Evolutionary conservation across 1,140 invertebrate species (phyloP).

Genomic region (Daktulosphaira vitifoliae): DNA sequence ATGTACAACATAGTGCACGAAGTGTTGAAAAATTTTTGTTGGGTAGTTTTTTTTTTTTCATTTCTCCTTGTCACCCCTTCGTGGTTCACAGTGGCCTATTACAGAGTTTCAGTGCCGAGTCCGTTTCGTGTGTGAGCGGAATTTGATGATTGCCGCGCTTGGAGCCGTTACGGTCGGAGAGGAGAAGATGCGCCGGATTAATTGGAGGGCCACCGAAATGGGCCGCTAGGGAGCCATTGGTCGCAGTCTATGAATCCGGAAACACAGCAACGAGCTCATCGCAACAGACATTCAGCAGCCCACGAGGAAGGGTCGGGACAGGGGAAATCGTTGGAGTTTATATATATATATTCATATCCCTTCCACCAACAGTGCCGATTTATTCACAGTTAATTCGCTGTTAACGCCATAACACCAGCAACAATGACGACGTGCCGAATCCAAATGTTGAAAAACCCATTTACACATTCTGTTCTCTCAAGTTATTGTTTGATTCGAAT

Average conservation of each 20-base stretch:
- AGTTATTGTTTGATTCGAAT: too few species aligned
- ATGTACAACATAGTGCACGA: neutral
- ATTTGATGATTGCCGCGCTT: slow-evolving; percentile 22
- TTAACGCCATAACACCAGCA: slow-evolving; percentile 3
- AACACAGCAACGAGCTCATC: neutral
- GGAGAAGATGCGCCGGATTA: slow-evolving; percentile 1
- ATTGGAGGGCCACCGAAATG: slow-evolving; percentile 30
- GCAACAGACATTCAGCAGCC: neutral
- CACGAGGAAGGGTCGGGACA: neutral
- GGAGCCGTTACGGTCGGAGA: slow-evolving; percentile 5
- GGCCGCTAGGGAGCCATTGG: slow-evolving; percentile 26
- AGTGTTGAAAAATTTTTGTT: slow-evolving; percentile 1
- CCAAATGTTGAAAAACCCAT: too few species aligned
- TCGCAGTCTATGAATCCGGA: slow-evolving; percentile 7
- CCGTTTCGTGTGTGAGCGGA: slow-evolving; percentile 21
- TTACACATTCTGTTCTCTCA: too few species aligned
- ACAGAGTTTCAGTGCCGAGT: neutral
- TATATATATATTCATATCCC: too few species aligned
- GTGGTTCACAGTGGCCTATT: slow-evolving; percentile 17
- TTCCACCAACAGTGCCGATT: neutral
- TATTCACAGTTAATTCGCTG: slow-evolving; percentile 21
- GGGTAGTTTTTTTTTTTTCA: neutral
- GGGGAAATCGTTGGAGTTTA: neutral
- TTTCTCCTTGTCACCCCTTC: neutral
- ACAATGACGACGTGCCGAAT: neutral